Conservation (phyloP, 1,140 invertebrate species). For the Neomicropteryx cornuta region DNA sequence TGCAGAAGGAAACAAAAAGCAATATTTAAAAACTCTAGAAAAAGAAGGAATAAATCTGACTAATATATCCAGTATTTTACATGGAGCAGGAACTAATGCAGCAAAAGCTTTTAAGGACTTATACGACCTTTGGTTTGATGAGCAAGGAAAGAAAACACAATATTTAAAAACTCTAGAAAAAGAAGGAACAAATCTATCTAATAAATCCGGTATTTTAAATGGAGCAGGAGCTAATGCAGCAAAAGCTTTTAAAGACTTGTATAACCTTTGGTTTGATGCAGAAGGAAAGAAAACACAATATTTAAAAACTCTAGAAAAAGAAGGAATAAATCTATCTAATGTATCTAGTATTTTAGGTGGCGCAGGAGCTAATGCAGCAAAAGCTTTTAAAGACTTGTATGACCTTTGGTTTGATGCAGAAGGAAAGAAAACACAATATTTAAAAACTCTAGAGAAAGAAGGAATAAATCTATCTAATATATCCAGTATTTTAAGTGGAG, state of each 20-base stretch:
- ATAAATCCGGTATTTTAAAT: constrained; percentile 17
- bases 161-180: constrained; percentile 11
- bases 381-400: constrained; percentile 16
- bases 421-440: constrained; percentile 9
- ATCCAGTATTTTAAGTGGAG: constrained; percentile 2
- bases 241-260: constrained; percentile 14
- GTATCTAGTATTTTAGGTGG: constrained; percentile 17
- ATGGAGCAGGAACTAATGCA: constrained; percentile 16
- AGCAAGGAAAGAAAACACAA: constrained; percentile 13
- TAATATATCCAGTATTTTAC: constrained; percentile 17
- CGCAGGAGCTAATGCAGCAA: constrained; percentile 11
- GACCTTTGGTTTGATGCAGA: constrained; percentile 8
- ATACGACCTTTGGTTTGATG: constrained; percentile 12
- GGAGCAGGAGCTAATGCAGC: constrained; percentile 11
- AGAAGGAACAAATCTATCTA: constrained; percentile 10
- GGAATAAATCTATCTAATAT: constrained; percentile 9
- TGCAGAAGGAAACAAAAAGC: constrained; percentile 15
- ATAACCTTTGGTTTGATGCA: constrained; percentile 13
- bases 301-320: constrained; percentile 14
- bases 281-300: constrained; percentile 15
- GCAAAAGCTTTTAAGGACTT: constrained; percentile 14
- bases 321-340: constrained; percentile 11
- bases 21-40: constrained; percentile 16
- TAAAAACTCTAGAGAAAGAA: constrained; percentile 10
- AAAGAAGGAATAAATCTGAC: constrained; percentile 9